A percentile compares a stretch with the other conserved stretches of the same genome.
phyloP scores from a whole-genome alignment of 2,888 invertebrate genomes.

The Eristalis intricaria region DNA sequence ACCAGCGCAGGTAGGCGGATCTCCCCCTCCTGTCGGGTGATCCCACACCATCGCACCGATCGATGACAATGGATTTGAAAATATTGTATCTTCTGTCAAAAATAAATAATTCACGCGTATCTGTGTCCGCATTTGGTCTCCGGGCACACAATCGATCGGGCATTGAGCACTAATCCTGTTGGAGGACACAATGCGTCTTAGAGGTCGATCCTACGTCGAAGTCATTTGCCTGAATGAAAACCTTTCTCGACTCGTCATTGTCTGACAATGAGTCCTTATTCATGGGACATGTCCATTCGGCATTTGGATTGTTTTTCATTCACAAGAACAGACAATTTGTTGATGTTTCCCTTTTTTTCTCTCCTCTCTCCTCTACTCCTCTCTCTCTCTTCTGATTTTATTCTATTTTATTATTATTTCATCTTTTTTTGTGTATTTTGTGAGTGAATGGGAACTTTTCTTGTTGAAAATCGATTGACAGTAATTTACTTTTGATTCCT shows the following conservation, averaged over 20 bases:
- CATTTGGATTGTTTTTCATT: slow-evolving; percentile 36
- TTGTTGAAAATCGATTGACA: slow-evolving; percentile 26
- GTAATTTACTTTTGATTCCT: slow-evolving; percentile 43
- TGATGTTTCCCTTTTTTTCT: slow-evolving; percentile 2
- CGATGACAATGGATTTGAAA: slow-evolving; percentile 54
- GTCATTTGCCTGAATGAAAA: slow-evolving; percentile 60
- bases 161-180: slow-evolving; percentile 61
- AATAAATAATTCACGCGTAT: slow-evolving; percentile 70
- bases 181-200: slow-evolving; percentile 53
- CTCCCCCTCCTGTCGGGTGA: background rate
- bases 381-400: background rate
- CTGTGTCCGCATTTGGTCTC: slow-evolving; percentile 1
- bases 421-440: background rate
- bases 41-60: slow-evolving; percentile 50
- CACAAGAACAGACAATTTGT: slow-evolving; percentile 29
- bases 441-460: background rate
- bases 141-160: slow-evolving; percentile 31
- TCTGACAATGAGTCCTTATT: background rate
- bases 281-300: slow-evolving; percentile 1
- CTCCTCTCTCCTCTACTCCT: no score
- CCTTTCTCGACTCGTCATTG: background rate
- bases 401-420: background rate
- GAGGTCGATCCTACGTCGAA: slow-evolving; percentile 38
- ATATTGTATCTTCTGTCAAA: slow-evolving; percentile 67
- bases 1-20: slow-evolving; percentile 46